These are phyloP conservation scores for Plebejus anna DNA, from an alignment of 2,888 invertebrate genomes.

Conservation along the genomic window DNA sequence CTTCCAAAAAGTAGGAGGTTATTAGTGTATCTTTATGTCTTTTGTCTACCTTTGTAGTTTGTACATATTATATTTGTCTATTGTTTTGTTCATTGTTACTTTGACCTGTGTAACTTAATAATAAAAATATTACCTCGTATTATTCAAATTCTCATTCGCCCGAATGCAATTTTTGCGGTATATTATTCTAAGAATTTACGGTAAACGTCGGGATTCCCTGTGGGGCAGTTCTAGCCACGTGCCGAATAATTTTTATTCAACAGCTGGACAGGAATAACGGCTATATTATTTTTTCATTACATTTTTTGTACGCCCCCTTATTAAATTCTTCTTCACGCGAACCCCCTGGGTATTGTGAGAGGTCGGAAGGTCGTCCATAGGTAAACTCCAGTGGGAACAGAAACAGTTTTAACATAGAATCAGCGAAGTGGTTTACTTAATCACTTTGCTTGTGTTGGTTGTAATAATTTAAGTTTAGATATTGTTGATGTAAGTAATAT, in stretches of 20 bases:
- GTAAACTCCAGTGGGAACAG: neutral
- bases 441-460: neutral
- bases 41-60: too few species aligned
- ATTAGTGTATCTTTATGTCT: too few species aligned
- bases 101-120: too few species aligned
- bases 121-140: too few species aligned
- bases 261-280: slow-evolving; percentile 41
- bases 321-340: slow-evolving; percentile 38
- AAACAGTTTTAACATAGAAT: slow-evolving; percentile 11
- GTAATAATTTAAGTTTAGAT: neutral
- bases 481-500: neutral
- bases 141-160: too few species aligned
- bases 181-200: slow-evolving; percentile 20
- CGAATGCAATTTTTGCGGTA: neutral
- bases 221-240: slow-evolving; percentile 41
- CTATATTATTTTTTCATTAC: slow-evolving; percentile 45
- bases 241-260: slow-evolving; percentile 40
- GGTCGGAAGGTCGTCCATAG: slow-evolving; percentile 29
- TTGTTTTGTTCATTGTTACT: too few species aligned
- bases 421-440: slow-evolving; percentile 1
- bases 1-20: too few species aligned
- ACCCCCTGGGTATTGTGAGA: slow-evolving; percentile 35
- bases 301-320: slow-evolving; percentile 38
- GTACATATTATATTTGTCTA: too few species aligned
- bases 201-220: slow-evolving; percentile 36